Evolutionary conservation across 35 echinoderm and acorn worm species (phyloP).

Genomic region (Amphiura filiformis): DNA sequence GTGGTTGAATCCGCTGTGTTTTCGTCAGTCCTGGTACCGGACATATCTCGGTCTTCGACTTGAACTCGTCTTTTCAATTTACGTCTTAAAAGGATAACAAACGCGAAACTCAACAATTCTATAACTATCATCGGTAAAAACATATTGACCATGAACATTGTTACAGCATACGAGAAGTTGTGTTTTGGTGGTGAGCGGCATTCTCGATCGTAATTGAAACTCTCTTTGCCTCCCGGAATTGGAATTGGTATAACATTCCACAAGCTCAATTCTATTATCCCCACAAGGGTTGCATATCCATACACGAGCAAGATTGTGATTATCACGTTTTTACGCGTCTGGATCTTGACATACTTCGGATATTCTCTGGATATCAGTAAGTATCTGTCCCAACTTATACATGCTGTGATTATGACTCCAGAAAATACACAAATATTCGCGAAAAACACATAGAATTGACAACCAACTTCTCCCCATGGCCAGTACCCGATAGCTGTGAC

Average conservation of each 20-base stretch:
- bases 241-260: neutral
- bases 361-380: neutral
- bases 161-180: neutral
- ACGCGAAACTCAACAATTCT: neutral
- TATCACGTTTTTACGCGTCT: neutral
- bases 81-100: neutral
- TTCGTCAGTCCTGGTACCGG: no score
- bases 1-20: no score
- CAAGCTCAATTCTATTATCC: neutral
- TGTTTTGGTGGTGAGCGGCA: neutral
- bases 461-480: neutral
- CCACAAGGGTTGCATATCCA: neutral
- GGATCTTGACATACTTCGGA: neutral
- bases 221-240: neutral
- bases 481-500: neutral
- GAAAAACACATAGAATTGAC: neutral
- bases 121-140: neutral
- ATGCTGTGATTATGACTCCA: neutral
- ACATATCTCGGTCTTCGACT: neutral
- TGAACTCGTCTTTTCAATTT: neutral
- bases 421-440: neutral
- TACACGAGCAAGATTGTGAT: neutral
- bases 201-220: neutral
- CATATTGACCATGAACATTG: neutral
- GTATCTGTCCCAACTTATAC: neutral